Conservation (phyloP, 2,888 invertebrate species). For the Scotopteryx bipunctaria region DNA sequence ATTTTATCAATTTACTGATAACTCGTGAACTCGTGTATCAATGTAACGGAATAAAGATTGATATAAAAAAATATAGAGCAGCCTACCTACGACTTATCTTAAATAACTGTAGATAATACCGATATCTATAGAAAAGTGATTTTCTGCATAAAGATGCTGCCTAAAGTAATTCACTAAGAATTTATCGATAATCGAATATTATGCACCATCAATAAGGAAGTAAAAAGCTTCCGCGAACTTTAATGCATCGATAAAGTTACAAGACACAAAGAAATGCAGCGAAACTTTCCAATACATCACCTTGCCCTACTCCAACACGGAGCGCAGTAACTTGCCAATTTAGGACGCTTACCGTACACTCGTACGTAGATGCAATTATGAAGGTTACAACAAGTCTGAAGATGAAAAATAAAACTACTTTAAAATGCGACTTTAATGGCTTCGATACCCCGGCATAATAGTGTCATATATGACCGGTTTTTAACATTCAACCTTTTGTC, state of each 20-base stretch:
- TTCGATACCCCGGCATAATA: slow-evolving; percentile 33
- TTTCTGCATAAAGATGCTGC: no score
- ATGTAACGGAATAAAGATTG: no score
- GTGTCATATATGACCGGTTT: slow-evolving; percentile 50
- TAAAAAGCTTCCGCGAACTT: slow-evolving; percentile 17
- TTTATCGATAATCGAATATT: background rate
- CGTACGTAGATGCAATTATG: slow-evolving; percentile 12
- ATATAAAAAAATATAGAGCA: background rate
- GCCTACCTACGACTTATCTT: no score
- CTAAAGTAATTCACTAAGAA: no score
- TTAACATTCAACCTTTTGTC: slow-evolving; percentile 57
- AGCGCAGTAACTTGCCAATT: slow-evolving; percentile 27
- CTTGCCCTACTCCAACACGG: slow-evolving; percentile 31
- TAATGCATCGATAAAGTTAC: slow-evolving; percentile 2
- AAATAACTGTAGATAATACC: no score
- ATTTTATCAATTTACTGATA: slow-evolving; percentile 40
- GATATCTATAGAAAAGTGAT: no score
- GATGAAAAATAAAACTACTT: slow-evolving; percentile 18
- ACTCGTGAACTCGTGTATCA: background rate
- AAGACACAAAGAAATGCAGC: slow-evolving; percentile 22
- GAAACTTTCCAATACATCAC: slow-evolving; percentile 35
- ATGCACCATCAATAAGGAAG: slow-evolving; percentile 14
- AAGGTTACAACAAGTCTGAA: slow-evolving; percentile 15
- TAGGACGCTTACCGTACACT: slow-evolving; percentile 27
- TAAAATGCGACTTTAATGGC: slow-evolving; percentile 14